Conservation (phyloP, 2,113 vertebrate genomes). For the Chitala chitala region DNA sequence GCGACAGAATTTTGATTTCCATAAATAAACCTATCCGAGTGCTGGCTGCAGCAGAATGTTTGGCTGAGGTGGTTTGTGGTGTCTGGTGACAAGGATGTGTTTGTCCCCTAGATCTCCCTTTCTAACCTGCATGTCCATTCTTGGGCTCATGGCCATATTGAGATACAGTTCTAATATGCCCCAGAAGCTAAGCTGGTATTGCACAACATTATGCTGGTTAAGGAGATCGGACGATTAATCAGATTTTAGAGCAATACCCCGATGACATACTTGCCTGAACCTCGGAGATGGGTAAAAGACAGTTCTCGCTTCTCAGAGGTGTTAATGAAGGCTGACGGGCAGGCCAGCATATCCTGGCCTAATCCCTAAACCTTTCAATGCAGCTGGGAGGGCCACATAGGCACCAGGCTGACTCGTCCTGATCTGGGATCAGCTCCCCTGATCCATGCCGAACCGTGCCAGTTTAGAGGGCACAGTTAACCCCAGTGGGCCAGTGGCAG, state of each 20-base stretch:
- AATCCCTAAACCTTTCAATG: constrained; percentile 33
- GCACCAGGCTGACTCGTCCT: not conserved
- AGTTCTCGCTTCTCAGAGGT: constrained; percentile 22
- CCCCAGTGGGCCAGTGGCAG: not conserved
- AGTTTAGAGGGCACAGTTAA: not conserved
- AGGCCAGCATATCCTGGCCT: constrained; percentile 38
- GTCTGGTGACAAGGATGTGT: constrained; percentile 20
- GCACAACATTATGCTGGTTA: constrained; percentile 68
- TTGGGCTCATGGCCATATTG: constrained; percentile 49
- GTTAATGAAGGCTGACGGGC: constrained; percentile 34
- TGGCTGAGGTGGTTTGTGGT: constrained; percentile 7
- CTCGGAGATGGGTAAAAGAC: constrained; percentile 9
- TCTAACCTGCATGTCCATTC: not conserved
- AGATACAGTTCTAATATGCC: constrained; percentile 41
- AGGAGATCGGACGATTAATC: constrained; percentile 77
- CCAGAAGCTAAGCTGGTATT: constrained; percentile 66
- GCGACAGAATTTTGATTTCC: constrained; percentile 65
- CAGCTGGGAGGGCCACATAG: not conserved
- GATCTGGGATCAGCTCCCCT: constrained; percentile 13
- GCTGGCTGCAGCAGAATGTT: constrained; percentile 23
- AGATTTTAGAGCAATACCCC: constrained; percentile 68
- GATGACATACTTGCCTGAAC: constrained; percentile 57
- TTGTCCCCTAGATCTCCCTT: constrained; percentile 53
- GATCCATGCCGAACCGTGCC: not conserved
- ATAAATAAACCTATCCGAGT: constrained; percentile 55